Evolutionary conservation across 2,797 vertebrate genomes (phyloP).

Genomic region (Cossypha heuglini): DNA sequence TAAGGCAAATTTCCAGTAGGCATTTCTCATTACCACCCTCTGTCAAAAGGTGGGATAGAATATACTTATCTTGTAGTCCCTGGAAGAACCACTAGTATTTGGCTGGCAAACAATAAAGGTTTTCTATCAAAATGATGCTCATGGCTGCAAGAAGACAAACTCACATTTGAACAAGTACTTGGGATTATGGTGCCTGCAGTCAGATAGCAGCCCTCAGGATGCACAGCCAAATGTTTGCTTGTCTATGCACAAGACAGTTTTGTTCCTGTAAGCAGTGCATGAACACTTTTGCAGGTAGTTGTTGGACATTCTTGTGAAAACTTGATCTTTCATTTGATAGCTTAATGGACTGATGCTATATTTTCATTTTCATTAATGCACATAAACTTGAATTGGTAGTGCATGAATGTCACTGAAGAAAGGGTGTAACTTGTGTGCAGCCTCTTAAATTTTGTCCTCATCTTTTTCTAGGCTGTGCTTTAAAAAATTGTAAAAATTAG

Average conservation of each 20-base stretch:
- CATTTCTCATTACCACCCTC: background rate
- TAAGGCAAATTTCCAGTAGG: background rate
- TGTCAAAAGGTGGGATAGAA: background rate
- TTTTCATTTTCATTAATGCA: background rate
- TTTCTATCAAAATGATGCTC: background rate
- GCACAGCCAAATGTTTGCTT: background rate
- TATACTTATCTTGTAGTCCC: background rate
- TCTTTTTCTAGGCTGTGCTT: background rate
- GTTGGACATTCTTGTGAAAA: background rate
- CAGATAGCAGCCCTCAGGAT: background rate
- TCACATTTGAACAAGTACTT: rapidly evolving
- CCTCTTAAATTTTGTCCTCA: background rate
- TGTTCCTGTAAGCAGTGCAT: background rate
- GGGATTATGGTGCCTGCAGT: background rate
- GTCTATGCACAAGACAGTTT: background rate
- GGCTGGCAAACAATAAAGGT: background rate
- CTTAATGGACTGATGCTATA: background rate
- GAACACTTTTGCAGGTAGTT: background rate
- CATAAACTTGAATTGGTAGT: background rate
- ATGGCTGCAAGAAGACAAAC: background rate
- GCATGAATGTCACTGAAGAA: background rate
- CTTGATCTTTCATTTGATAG: background rate
- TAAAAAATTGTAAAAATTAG: background rate
- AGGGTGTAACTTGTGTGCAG: background rate
- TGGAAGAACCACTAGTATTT: background rate